phyloP scores from a whole-genome alignment of 2,113 vertebrate species.

The Oryzias celebensis region DNA sequence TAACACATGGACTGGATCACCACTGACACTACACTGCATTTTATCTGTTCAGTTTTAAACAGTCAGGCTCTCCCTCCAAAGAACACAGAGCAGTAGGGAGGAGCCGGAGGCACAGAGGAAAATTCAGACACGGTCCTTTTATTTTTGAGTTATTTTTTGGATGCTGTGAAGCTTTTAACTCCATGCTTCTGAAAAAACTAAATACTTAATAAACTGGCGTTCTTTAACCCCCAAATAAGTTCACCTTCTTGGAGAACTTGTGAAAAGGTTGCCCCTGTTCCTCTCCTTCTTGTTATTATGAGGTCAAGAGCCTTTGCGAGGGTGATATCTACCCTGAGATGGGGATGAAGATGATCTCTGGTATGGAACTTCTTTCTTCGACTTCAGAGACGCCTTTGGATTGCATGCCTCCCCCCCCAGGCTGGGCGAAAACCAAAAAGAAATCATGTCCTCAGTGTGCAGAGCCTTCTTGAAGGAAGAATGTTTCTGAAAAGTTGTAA shows the following conservation, averaged over 20 bases:
- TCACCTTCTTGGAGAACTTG: neutral
- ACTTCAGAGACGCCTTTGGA: conserved; percentile 23
- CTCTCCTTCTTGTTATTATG: neutral
- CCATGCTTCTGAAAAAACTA: no score
- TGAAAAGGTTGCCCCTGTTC: conserved; percentile 4
- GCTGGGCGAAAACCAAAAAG: conserved; percentile 77
- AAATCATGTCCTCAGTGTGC: conserved; percentile 77
- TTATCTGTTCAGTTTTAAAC: no score
- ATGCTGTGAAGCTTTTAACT: no score
- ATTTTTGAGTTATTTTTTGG: no score
- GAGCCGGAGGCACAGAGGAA: no score
- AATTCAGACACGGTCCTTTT: no score
- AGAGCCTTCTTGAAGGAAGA: conserved; percentile 64
- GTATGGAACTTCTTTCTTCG: conserved; percentile 35
- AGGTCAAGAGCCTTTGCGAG: conserved; percentile 16
- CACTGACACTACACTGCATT: no score
- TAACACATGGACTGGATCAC: no score
- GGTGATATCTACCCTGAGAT: conserved; percentile 73
- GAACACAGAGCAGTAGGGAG: no score
- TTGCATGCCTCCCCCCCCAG: conserved; percentile 58
- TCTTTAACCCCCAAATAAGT: neutral
- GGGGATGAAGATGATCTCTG: conserved; percentile 60
- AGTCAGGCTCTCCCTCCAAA: no score
- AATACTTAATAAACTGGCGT: no score
- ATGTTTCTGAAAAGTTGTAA: neutral